Base-by-base conservation (phyloP, 2,888 invertebrate species). In the Lasioglossum figueresi region DNA sequence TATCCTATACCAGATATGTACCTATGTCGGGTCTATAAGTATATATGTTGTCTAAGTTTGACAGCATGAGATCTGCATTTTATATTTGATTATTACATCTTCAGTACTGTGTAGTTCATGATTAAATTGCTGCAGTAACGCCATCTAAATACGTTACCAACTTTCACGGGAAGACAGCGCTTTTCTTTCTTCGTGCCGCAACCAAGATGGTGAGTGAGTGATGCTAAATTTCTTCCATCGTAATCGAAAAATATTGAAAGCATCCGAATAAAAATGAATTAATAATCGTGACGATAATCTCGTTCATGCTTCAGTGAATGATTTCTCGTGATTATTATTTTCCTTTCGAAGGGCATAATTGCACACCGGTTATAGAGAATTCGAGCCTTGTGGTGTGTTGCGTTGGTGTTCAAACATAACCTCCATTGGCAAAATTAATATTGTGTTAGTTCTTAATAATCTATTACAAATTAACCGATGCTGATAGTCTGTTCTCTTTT, bases 151-250 rank as follows among this genome's bases (percentile, higher is more conserved):
- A 19, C 37, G 6, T 4, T 70, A 16, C 19, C 71, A 72, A 68
- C 45, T 83, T 70, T 19, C 66, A 23, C 45, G 43, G 70, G 43
- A 19, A 73, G 19, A 14, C 19, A 27, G 27, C 66, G 27, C 19
- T 80, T 52, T 83, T 84, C 79, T 71, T 88, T 88, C 90, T 91
- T 92, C 85, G 86, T 90, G 88, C 83, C 82, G 82, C 82, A 89
- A 78, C 82, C 88, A 92, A 90, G 88, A 94, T 94, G 94, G 94
- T 94, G 91, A 94, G 94, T 94, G 86, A 71, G 79, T 78, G 71
- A 78, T 48, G 5, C 79, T 77, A 63, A 70, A 31, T 45, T 52
- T 74, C 27, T 52, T 79, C 78, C 31, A 31, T n/a, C 14, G 59
- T 79, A 82, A 82, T 85, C 81, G 37, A 43, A 79, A 79, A 82